Percentiles rank a stretch among this genome's conserved stretches.
phyloP scores from a whole-genome alignment of 1,140 invertebrate genomes.

The Rhagoletis zephyria region DNA sequence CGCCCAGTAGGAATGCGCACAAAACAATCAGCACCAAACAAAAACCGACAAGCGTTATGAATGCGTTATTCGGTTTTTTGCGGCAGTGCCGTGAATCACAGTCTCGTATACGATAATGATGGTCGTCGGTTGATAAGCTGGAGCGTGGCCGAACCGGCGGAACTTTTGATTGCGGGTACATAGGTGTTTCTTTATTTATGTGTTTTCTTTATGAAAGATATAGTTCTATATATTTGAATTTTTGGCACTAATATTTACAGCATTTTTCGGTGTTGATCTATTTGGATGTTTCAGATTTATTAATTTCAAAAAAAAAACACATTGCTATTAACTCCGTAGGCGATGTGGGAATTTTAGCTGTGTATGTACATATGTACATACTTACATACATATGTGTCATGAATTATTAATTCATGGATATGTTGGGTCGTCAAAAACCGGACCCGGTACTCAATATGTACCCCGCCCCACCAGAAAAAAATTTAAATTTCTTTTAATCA shows the following conservation, averaged over 20 bases:
- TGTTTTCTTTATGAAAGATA: constrained; percentile 1
- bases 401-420: no score
- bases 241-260: neutral
- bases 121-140: constrained; percentile 71
- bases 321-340: no score
- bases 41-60: constrained; percentile 73
- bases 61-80: constrained; percentile 65
- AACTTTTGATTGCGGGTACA: constrained; percentile 60
- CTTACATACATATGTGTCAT: no score
- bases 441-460: no score
- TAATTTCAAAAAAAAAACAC: no score
- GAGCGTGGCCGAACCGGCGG: constrained; percentile 65
- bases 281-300: no score
- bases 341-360: no score
- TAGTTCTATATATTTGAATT: neutral
- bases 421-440: no score
- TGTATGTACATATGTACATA: no score
- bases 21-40: constrained; percentile 74
- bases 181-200: neutral
- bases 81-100: constrained; percentile 62
- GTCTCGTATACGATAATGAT: constrained; percentile 69
- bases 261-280: neutral
- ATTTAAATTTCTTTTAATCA: no score
- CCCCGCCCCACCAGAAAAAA: no score
- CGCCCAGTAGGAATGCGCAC: constrained; percentile 73